Base-by-base conservation (phyloP, 2,888 invertebrate species). In the Metellina segmentata region DNA sequence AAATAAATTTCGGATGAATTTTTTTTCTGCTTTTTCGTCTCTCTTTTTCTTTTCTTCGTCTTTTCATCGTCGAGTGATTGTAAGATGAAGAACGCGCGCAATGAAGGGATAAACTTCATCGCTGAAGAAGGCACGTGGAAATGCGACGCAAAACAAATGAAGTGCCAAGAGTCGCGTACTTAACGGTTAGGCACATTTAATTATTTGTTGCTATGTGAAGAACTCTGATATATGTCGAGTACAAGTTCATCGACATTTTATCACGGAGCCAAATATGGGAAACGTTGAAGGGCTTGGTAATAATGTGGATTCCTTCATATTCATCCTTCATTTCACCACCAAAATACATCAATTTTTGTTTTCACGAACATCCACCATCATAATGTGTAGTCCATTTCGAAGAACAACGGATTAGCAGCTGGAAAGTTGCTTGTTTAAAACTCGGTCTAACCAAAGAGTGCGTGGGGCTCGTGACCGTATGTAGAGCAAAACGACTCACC, bases 1-100 rank as follows among this genome's bases (percentile, higher is more conserved):
- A 82, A 89, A 83, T 72, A 72, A 72, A 89, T 61, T 85, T 85
- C 9, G 48, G 16, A n/a, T 7, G 13, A 20, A 9, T 78, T 75
- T 75, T 75, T 20, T 75, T 75, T n/a, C 7, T n/a, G 5, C 78
- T 19, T 16, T 7, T n/a, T 0, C 8, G 49, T 78, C 52, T n/a
- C 16, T 79, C 52, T 48, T 48, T 77, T n/a, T 51, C 51, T 77
- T 16, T 4, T 51, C 19, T 77, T 77, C 77, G 19, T 72, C 69
- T 16, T 77, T 51, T 7, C 77, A 72, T 49, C 77, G n/a, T 9
- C 13, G 34, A 79, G 61, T 13, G 77, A 48, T 77, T 13, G 51
- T 51, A 51, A 51, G 51, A 77, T 7, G 79, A 79, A 61, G 61
- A 79, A 61, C 11, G 53, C 53, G 19, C n/a, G n/a, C 51, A 78